Evolutionary conservation across 2,113 vertebrate genomes (phyloP).

Genomic region (Gymnorhina tibicen): DNA sequence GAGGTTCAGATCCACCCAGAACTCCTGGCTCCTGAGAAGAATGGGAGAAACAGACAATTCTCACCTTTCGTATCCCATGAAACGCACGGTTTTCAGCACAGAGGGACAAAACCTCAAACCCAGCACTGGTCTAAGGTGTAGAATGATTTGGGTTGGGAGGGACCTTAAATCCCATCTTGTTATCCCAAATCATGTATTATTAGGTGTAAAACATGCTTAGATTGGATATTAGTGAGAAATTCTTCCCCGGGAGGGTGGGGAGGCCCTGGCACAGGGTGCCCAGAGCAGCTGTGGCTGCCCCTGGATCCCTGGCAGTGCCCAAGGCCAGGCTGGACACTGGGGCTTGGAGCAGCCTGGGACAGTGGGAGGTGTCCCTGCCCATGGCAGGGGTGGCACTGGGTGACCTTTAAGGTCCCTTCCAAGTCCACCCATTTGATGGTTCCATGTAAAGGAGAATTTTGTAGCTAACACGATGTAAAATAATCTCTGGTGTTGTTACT

Average conservation of each 20-base stretch:
- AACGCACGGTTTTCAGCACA: background rate
- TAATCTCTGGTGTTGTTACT: background rate
- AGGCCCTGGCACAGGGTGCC: background rate
- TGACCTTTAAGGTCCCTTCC: background rate
- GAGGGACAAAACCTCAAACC: background rate
- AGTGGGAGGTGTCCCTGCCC: background rate
- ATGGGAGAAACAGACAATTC: background rate
- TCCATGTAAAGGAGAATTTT: background rate
- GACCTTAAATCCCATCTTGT: background rate
- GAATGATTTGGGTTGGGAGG: background rate
- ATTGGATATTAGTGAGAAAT: background rate
- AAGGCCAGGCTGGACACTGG: background rate
- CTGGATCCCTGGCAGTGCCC: background rate
- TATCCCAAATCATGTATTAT: background rate
- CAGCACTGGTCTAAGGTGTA: background rate
- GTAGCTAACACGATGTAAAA: accelerated
- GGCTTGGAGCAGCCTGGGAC: background rate
- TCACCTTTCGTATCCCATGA: background rate
- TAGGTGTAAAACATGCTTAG: background rate
- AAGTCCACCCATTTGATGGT: background rate
- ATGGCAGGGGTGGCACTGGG: background rate
- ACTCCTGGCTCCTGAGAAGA: conserved; percentile 84
- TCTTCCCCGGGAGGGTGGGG: accelerated
- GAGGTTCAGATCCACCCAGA: conserved; percentile 86
- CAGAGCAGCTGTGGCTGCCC: background rate